Evolutionary conservation across 2,113 vertebrate species (phyloP).

Genomic region (Microtus richardsoni): DNA sequence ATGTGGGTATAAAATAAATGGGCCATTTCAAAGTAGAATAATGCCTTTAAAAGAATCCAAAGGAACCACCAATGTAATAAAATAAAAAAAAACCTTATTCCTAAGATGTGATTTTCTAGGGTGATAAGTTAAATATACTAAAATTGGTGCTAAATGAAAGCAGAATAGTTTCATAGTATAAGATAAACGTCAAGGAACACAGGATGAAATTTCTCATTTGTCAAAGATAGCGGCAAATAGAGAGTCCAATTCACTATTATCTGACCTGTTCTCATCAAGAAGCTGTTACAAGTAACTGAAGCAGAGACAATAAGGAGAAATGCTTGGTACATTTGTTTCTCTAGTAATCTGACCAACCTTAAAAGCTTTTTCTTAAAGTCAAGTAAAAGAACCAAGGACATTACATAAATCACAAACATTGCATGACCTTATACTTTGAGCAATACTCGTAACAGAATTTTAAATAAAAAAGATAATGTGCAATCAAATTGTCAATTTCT

Average conservation of each 20-base stretch:
- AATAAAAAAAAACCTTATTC: not conserved
- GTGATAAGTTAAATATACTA: slow-evolving; percentile 57
- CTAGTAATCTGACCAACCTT: not conserved
- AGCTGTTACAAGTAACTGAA: not conserved
- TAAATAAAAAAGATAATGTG: not conserved
- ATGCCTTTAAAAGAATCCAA: slow-evolving; percentile 37
- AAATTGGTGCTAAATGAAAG: slow-evolving; percentile 59
- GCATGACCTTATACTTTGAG: not conserved
- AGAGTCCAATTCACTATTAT: not conserved
- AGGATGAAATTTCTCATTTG: slow-evolving; percentile 52
- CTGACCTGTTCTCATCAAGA: not conserved
- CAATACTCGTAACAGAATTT: not conserved
- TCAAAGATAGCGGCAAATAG: slow-evolving; percentile 48
- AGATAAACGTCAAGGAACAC: slow-evolving; percentile 33
- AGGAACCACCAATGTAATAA: not conserved
- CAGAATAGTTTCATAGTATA: slow-evolving; percentile 18
- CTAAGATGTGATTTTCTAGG: not conserved
- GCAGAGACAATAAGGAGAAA: not conserved
- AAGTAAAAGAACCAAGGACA: not conserved
- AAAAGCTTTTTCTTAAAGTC: not conserved
- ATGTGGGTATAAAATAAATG: not conserved
- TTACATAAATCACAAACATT: not conserved
- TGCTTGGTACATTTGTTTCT: not conserved
- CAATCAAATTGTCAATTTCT: not conserved
- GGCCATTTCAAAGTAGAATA: slow-evolving; percentile 9